These are phyloP conservation scores for Pangasius sanitwongsei DNA, from an alignment of 2,797 vertebrate genomes.

Conservation along the genomic window DNA sequence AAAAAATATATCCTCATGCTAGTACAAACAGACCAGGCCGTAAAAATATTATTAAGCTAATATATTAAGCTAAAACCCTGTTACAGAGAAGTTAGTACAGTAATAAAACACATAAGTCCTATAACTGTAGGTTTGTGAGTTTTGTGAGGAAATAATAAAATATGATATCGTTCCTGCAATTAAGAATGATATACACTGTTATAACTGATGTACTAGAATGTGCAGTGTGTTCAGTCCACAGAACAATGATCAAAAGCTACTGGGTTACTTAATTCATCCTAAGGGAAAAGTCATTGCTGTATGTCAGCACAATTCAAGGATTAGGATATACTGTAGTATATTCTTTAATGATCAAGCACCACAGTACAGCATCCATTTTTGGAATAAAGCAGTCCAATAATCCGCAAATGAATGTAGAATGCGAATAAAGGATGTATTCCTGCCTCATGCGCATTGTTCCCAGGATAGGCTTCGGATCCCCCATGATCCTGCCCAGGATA, in stretches of 20 bases:
- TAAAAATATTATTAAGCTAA: constrained; percentile 10
- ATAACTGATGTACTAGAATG: background rate
- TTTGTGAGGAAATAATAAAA: background rate
- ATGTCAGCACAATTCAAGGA: background rate
- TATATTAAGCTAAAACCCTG: background rate
- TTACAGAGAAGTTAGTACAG: background rate
- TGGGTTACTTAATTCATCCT: background rate
- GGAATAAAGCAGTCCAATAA: background rate
- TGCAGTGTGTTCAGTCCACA: background rate
- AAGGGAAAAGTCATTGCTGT: background rate
- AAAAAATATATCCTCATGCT: background rate
- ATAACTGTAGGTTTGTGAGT: background rate
- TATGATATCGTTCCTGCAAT: background rate
- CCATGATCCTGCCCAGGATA: background rate
- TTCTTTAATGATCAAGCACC: constrained; percentile 1
- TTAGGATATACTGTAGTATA: background rate
- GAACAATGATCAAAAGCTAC: constrained; percentile 5
- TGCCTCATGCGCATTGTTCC: background rate
- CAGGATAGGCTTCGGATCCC: background rate
- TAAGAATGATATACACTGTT: background rate
- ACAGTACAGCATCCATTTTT: background rate
- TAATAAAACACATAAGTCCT: background rate
- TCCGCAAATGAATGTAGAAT: background rate
- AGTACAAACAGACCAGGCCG: background rate
- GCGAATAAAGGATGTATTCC: background rate